phyloP scores from a whole-genome alignment of 2,797 vertebrate species.

The Meda fulgida region DNA sequence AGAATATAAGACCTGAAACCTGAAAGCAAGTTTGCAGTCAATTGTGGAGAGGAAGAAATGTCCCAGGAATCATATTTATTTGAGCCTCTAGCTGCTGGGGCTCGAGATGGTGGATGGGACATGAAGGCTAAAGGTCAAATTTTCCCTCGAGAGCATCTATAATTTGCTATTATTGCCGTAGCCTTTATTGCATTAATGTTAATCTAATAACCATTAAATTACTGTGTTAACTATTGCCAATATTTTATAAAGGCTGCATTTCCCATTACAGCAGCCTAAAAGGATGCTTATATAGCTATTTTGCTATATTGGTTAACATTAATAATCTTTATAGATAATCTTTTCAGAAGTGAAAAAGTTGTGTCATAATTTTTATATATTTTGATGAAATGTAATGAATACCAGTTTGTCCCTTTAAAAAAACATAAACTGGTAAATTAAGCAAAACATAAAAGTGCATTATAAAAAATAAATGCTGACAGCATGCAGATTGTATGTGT shows the following conservation, averaged over 20 bases:
- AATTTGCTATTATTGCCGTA: slow-evolving; percentile 32
- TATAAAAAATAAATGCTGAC: neutral
- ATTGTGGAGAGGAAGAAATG: neutral
- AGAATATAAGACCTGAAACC: neutral
- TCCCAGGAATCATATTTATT: neutral
- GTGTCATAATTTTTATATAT: neutral
- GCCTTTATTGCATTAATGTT: slow-evolving; percentile 25
- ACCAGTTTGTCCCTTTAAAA: neutral
- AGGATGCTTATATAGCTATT: neutral
- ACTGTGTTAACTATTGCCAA: neutral
- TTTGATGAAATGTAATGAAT: neutral
- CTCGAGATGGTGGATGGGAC: neutral
- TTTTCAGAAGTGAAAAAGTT: neutral
- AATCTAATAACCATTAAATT: slow-evolving; percentile 21
- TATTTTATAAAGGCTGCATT: neutral
- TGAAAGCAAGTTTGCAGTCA: neutral
- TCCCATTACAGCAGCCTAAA: neutral
- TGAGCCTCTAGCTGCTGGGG: neutral
- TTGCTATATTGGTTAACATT: neutral
- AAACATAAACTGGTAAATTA: neutral
- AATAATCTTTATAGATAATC: neutral
- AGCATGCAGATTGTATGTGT: neutral
- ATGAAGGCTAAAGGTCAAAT: slow-evolving; percentile 23
- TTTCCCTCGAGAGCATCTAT: slow-evolving; percentile 31
- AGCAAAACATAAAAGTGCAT: neutral